Percentiles rank a stretch among this genome's conserved stretches.
Conservation (phyloP, 2,888 invertebrate species). For the Chymomyza procnemis region DNA sequence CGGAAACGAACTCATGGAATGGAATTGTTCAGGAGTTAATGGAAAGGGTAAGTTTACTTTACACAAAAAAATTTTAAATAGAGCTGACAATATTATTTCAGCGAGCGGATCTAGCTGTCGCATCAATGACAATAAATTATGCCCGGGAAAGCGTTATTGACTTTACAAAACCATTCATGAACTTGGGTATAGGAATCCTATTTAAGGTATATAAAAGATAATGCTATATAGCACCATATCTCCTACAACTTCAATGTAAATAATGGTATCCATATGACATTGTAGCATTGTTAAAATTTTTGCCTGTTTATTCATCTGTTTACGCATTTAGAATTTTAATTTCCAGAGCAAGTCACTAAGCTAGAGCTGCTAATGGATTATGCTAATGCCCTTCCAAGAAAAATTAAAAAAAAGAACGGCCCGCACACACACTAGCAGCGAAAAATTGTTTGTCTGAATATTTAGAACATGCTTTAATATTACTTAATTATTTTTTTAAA, state of each 20-base stretch:
- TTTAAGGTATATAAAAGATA: constrained; percentile 93
- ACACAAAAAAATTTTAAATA: neutral
- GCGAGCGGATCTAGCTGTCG: constrained; percentile 97
- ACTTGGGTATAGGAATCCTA: constrained; percentile 96
- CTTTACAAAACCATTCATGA: constrained; percentile 99
- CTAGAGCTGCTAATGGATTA: no score
- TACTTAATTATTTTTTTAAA: no score
- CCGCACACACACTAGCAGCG: no score
- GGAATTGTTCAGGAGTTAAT: constrained; percentile 92
- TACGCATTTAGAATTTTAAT: no score
- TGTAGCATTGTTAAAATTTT: neutral
- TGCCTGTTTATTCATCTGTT: neutral
- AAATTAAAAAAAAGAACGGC: no score
- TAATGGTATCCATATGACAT: neutral
- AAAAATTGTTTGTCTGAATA: no score
- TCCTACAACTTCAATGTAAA: neutral
- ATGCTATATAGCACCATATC: constrained; percentile 9
- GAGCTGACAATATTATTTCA: constrained; percentile 74
- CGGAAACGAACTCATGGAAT: constrained; percentile 92
- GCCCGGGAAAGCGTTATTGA: constrained; percentile 93
- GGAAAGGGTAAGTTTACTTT: constrained; percentile 84
- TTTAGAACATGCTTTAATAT: no score
- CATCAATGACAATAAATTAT: constrained; percentile 98
- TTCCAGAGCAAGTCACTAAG: no score
- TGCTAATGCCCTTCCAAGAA: no score